These are phyloP conservation scores for Graphium colonna DNA, from an alignment of 2,888 invertebrate species.

Conservation along the genomic window DNA sequence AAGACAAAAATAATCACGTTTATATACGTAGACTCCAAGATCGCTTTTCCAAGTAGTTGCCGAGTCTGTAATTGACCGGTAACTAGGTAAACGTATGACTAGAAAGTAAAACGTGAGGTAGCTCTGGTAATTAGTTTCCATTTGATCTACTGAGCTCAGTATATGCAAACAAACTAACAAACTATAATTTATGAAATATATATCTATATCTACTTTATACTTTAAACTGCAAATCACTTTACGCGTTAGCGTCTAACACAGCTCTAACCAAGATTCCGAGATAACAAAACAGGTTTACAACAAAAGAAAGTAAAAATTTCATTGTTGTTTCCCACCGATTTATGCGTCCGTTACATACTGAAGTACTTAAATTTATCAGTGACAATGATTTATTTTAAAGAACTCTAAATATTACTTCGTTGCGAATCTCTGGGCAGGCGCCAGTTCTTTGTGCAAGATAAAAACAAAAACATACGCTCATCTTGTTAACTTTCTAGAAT, in stretches of 20 bases:
- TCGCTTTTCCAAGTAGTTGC: neutral
- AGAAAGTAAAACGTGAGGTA: neutral
- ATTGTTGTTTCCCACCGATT: neutral
- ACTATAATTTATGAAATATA: no score
- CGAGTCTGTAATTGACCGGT: neutral
- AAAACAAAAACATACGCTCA: conserved; percentile 25
- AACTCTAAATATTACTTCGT: conserved; percentile 11
- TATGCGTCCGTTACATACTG: neutral
- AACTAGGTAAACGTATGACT: neutral
- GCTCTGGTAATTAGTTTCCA: neutral
- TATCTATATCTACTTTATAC: no score
- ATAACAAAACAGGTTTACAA: neutral
- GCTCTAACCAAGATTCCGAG: neutral
- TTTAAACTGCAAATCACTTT: neutral
- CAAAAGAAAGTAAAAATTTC: neutral
- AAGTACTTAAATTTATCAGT: conserved; percentile 11
- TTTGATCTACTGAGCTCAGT: neutral
- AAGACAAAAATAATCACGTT: no score
- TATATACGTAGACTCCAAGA: no score
- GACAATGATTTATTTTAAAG: conserved; percentile 18
- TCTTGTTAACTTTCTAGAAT: conserved; percentile 24
- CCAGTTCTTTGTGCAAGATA: conserved; percentile 36
- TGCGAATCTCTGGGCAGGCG: conserved; percentile 32
- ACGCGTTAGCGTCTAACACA: neutral
- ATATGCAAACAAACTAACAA: no score